Evolutionary conservation across 2,888 invertebrate species (phyloP).

Genomic region (Mimas tiliae): DNA sequence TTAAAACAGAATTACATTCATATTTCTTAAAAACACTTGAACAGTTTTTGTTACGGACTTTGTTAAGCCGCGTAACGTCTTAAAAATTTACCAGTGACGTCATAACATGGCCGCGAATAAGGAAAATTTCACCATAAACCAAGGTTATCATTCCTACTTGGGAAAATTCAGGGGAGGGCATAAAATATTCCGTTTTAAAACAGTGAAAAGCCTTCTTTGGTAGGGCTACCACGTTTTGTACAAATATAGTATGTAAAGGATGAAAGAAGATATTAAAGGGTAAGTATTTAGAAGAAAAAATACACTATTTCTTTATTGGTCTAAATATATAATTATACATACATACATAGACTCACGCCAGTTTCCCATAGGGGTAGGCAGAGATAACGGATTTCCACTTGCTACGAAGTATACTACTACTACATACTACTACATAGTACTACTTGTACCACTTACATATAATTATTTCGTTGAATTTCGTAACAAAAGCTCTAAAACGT

Average conservation of each 20-base stretch:
- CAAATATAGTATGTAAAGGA: neutral
- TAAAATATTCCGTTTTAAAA: constrained; percentile 48
- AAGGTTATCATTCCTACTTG: constrained; percentile 37
- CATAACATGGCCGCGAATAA: constrained; percentile 21
- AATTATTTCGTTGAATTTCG: too few relatives aligned
- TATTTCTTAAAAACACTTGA: neutral
- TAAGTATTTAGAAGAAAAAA: too few relatives aligned
- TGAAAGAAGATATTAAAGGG: neutral
- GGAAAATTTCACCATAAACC: constrained; percentile 27
- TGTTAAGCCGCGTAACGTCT: neutral
- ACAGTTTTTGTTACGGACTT: neutral
- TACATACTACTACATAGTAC: too few relatives aligned
- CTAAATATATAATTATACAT: too few relatives aligned
- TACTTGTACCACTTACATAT: too few relatives aligned
- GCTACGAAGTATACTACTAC: too few relatives aligned
- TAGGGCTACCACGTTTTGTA: neutral
- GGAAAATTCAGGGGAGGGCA: constrained; percentile 45
- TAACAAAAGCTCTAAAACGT: too few relatives aligned
- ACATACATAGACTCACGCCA: too few relatives aligned
- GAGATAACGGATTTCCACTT: too few relatives aligned
- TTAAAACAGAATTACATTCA: neutral
- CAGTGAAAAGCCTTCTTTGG: constrained; percentile 39
- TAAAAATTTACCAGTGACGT: constrained; percentile 13
- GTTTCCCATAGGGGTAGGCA: too few relatives aligned
- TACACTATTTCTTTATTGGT: too few relatives aligned